These are phyloP conservation scores for Amiota communis DNA, from an alignment of 2,888 invertebrate species.

Conservation along the genomic window DNA sequence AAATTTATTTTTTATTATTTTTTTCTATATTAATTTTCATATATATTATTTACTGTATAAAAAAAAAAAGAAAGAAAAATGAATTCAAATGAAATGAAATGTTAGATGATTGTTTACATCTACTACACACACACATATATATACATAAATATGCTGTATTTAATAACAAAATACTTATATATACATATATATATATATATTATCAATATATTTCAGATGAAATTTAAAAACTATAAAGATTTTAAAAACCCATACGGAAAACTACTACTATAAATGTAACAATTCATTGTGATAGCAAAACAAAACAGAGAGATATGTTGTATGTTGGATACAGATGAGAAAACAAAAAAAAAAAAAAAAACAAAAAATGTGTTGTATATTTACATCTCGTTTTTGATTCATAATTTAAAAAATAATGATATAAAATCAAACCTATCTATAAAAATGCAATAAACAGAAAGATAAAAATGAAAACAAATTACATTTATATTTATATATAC, in stretches of 20 bases:
- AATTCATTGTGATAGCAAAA: conserved; percentile 72
- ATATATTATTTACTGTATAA: not conserved
- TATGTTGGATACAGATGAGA: conserved; percentile 61
- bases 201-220: conserved; percentile 62
- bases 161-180: no score
- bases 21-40: not conserved
- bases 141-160: no score
- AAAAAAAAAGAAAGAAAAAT: conserved; percentile 36
- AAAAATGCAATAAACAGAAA: conserved; percentile 24
- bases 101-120: no score
- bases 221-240: conserved; percentile 56
- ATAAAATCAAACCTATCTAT: conserved; percentile 58
- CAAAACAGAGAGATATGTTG: conserved; percentile 51
- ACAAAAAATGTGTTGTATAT: conserved; percentile 63
- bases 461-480: no score
- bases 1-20: not conserved
- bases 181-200: conserved; percentile 39
- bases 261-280: conserved; percentile 72
- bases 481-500: no score
- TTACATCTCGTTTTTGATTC: conserved; percentile 65
- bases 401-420: conserved; percentile 41
- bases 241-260: conserved; percentile 55
- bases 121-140: conserved; percentile 26
- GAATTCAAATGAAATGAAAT: conserved; percentile 29
- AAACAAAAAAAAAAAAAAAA: conserved; percentile 40